These are phyloP conservation scores for Cyphomyrus plagiostoma DNA, from an alignment of 2,113 vertebrate species.

Conservation along the genomic window DNA sequence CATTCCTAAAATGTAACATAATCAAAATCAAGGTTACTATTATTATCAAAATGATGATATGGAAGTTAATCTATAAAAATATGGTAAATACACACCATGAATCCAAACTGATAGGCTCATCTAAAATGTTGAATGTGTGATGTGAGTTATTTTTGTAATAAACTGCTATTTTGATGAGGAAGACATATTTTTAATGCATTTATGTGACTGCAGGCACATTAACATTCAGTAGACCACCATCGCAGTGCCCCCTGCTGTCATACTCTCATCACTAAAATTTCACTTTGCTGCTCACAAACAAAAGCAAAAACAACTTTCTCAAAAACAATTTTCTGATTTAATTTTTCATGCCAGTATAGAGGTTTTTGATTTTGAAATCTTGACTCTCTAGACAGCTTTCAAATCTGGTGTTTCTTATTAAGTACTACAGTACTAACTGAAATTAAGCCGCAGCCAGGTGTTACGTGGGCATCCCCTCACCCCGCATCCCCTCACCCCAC, in stretches of 20 bases:
- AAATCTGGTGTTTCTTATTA: neutral
- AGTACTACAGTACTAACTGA: too few species aligned
- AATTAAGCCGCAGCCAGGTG: too few species aligned
- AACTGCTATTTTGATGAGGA: neutral
- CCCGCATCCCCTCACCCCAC: too few species aligned
- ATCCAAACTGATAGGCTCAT: neutral
- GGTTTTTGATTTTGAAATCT: conserved; percentile 34
- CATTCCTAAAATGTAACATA: neutral
- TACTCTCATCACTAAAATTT: neutral
- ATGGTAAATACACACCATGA: neutral
- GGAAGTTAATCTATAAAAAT: neutral
- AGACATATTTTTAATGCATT: neutral
- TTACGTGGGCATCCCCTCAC: too few species aligned
- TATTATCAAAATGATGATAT: neutral
- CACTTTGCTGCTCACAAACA: neutral
- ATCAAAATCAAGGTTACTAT: neutral
- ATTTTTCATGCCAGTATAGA: conserved; percentile 44
- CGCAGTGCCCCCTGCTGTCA: conserved; percentile 47
- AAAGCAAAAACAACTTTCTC: conserved; percentile 29
- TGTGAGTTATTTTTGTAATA: neutral
- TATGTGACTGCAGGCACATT: neutral
- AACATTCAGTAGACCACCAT: neutral
- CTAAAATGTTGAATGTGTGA: neutral
- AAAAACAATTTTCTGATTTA: conserved; percentile 47
- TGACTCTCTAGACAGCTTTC: neutral